Conservation (phyloP, 2,113 vertebrate species). For the Cephalopholis sonnerati region DNA sequence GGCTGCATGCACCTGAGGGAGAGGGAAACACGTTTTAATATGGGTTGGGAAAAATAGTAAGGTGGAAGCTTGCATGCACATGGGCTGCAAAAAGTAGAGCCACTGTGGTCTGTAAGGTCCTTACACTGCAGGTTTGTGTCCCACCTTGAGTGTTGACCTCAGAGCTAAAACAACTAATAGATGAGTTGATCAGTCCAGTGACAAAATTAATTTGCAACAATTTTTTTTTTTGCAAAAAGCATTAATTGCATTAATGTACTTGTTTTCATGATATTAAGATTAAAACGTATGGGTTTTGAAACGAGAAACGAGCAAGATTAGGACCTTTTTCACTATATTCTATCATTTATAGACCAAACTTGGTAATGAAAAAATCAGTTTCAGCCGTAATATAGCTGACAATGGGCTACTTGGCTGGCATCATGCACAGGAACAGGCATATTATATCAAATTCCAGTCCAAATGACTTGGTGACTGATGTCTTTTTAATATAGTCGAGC, state of each 20-base stretch:
- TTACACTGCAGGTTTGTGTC: background rate
- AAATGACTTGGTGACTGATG: background rate
- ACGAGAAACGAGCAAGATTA: background rate
- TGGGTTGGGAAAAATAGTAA: background rate
- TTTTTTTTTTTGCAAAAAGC: background rate
- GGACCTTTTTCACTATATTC: background rate
- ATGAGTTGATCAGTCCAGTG: background rate
- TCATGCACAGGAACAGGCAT: background rate
- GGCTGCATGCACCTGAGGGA: conserved; percentile 1
- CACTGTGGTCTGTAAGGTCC: too few relatives aligned
- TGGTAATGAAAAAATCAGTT: background rate
- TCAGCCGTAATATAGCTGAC: background rate
- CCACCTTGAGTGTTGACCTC: background rate
- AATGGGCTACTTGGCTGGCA: background rate
- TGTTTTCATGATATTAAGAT: background rate
- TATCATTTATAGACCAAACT: background rate
- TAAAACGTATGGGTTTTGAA: background rate
- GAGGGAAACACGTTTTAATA: background rate
- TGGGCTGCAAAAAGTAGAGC: background rate
- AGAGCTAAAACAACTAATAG: background rate
- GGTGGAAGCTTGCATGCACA: background rate
- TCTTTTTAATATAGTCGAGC: background rate
- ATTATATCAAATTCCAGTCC: background rate
- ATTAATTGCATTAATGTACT: background rate
- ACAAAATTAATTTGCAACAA: too few relatives aligned